These are phyloP conservation scores for Smutsia gigantea DNA, from an alignment of 2,797 vertebrate species.

Conservation along the genomic window DNA sequence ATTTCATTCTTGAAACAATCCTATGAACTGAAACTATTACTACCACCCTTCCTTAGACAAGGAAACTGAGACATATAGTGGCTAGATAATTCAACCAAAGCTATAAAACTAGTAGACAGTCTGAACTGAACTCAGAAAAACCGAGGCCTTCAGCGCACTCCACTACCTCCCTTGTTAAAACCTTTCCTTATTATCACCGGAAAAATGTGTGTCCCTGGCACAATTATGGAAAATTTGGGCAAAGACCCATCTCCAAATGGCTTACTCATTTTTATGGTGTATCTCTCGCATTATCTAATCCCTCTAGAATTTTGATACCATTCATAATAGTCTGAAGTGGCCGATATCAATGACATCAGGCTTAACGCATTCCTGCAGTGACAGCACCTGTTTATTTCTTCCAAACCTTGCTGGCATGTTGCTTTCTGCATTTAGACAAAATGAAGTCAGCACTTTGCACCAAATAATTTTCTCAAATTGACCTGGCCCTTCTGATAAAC, in stretches of 20 bases:
- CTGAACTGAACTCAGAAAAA: neutral
- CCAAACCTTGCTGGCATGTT: conserved; percentile 60
- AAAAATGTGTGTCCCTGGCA: neutral
- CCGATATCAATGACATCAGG: conserved; percentile 49
- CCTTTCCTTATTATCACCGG: neutral
- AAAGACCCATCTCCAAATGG: neutral
- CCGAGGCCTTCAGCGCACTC: neutral
- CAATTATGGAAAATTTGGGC: neutral
- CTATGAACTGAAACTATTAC: neutral
- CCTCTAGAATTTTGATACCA: conserved; percentile 34
- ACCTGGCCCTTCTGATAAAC: conserved; percentile 69
- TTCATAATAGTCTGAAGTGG: conserved; percentile 25
- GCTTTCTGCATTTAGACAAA: conserved; percentile 77
- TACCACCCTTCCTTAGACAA: neutral
- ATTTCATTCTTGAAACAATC: neutral
- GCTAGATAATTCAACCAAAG: neutral
- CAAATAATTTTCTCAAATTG: conserved; percentile 62
- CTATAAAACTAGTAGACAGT: neutral
- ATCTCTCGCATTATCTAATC: neutral
- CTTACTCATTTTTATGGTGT: conserved; percentile 63
- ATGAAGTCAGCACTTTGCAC: conserved; percentile 71
- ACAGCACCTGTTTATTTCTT: conserved; percentile 73
- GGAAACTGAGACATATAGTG: neutral
- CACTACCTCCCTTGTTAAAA: neutral
- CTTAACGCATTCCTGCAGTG: conserved; percentile 62